These are phyloP conservation scores for Bibio marci DNA, from an alignment of 2,888 invertebrate genomes.

Conservation along the genomic window DNA sequence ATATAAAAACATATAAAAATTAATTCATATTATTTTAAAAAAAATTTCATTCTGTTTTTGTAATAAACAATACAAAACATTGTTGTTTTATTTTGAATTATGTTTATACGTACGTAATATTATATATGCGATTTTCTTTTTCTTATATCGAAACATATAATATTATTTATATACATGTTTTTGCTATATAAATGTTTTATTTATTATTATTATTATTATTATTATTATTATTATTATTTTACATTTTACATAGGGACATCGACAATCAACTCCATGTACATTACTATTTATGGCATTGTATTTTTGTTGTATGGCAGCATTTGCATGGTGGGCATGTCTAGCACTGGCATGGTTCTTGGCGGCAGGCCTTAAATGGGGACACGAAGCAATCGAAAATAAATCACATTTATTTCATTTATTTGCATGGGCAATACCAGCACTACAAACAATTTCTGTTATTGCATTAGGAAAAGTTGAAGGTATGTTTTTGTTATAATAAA, in stretches of 20 bases:
- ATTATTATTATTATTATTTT: not conserved
- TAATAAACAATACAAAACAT: no score
- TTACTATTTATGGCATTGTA: constrained; percentile 91
- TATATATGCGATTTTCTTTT: no score
- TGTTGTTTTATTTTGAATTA: no score
- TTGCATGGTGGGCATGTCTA: constrained; percentile 95
- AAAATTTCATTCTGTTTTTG: no score
- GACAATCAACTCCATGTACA: constrained; percentile 49
- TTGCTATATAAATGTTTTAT: no score
- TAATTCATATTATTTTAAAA: no score
- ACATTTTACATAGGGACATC: constrained; percentile 23
- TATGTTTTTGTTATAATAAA: constrained; percentile 19
- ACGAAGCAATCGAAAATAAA: constrained; percentile 94
- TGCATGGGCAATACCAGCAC: constrained; percentile 95
- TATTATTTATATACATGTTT: no score
- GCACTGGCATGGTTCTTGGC: constrained; percentile 94
- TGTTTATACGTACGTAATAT: no score
- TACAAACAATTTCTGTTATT: constrained; percentile 86
- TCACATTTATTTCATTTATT: constrained; percentile 94
- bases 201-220: no score
- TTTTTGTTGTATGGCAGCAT: constrained; percentile 92
- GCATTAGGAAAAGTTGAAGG: constrained; percentile 95
- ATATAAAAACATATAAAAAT: no score
- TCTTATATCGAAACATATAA: no score
- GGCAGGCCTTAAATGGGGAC: constrained; percentile 93